phyloP scores from a whole-genome alignment of 2,888 invertebrate species.

The Hetaerina titia region DNA sequence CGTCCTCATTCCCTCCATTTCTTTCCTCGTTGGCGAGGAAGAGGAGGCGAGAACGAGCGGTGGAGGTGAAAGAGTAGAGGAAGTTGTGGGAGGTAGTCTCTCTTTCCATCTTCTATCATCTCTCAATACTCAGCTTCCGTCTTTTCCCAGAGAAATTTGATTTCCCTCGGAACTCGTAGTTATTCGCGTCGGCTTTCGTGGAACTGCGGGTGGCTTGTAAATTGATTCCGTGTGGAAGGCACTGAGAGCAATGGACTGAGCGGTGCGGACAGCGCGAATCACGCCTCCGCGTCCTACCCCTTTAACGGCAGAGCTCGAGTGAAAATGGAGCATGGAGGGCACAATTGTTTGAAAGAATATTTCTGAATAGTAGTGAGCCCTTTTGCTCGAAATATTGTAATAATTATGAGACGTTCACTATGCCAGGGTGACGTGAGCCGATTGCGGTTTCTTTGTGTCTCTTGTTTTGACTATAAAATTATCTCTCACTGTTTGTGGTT shows the following conservation, averaged over 20 bases:
- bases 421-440: too few relatives aligned
- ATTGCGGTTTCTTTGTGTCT: too few relatives aligned
- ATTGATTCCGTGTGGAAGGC: too few relatives aligned
- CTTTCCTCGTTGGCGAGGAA: too few relatives aligned
- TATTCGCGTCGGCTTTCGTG: background rate
- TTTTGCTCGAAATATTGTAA: too few relatives aligned
- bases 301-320: background rate
- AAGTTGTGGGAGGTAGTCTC: background rate
- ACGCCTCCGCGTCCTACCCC: background rate
- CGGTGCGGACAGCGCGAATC: background rate
- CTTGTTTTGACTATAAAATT: too few relatives aligned
- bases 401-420: too few relatives aligned
- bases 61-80: too few relatives aligned
- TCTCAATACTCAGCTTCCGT: background rate
- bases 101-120: background rate
- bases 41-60: too few relatives aligned
- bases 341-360: background rate
- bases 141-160: background rate
- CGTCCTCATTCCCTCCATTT: too few relatives aligned
- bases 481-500: too few relatives aligned
- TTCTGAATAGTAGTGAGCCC: too few relatives aligned
- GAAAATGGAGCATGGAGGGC: background rate
- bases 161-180: background rate
- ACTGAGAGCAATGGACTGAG: background rate
- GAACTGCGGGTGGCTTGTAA: background rate